Evolutionary conservation across 1,140 invertebrate species (phyloP), one percentile per base, ranked within the genome.

Genomic region (Meloidogyne exigua): DNA sequence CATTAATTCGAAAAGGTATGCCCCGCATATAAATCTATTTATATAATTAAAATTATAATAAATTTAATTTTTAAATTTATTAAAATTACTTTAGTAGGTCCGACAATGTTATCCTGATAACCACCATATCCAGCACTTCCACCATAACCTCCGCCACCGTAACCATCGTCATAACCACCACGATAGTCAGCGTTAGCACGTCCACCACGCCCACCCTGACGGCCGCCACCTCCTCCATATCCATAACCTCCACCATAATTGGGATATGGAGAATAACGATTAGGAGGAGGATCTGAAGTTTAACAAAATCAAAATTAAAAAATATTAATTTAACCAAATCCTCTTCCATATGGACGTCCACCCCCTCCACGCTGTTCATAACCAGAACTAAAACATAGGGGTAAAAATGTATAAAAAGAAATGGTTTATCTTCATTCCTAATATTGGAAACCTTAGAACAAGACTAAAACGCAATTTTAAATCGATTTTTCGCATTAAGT

Each of bases 11-110:
- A 21, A 79, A 79, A 11, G 77, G 77, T 28, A 79, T 36, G 4
- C 77, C 77, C 2, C 77, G 77, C 77, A 79, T 79, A 57, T 68
- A 73, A 63, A 73, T 28, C 71, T 73, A 13, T 36, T n/a, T n/a
- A n/a, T 25, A 15, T 2, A 12, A 63, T 9, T 62, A 32, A 32
- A 32, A 32, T 18, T 62, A 26, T 25, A 13, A 36, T 0, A n/a
- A 18, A 65, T 5, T 1, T 9, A 39, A 72, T 25, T 36, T 18
- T 64, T n/a, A 12, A 28, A 64, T 7, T 63, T 15, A n/a, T 12
- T 15, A 72, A 57, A 72, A 32, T 15, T 57, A 63, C 75, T 26
- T 76, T 76, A 7, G 75, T 76, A 25, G 75, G 75, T 2, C 44
- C 64, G 23, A 77, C 23, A 69, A 28, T 77, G 13, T 25, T 57